Conservation (phyloP, 37 sponge, comb jelly and placozoan genomes). For the Spongilla lacustris region DNA sequence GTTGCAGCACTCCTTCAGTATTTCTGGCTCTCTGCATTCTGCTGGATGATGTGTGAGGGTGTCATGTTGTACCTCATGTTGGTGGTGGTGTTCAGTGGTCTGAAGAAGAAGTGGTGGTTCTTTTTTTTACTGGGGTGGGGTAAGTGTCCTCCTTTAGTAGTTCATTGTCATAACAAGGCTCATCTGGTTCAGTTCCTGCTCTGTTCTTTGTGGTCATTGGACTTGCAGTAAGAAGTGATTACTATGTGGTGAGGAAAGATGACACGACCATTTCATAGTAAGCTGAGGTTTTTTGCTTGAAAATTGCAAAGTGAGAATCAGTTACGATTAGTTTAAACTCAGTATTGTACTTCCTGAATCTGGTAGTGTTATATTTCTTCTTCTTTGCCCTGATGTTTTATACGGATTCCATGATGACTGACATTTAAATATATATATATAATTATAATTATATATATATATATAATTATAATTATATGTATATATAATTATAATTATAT, state of each 20-base stretch:
- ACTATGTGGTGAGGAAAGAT: constrained; percentile 29
- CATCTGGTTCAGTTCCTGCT: constrained; percentile 14
- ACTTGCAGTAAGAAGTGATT: constrained; percentile 12
- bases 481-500: no score
- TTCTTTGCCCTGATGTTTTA: no score
- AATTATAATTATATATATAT: no score
- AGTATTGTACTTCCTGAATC: no score
- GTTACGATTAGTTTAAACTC: no score
- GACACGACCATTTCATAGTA: neutral
- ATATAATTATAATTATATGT: no score
- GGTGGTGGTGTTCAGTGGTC: constrained; percentile 48
- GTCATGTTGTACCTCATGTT: constrained; percentile 69
- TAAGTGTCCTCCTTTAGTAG: neutral
- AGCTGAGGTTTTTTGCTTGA: neutral
- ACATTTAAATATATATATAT: no score
- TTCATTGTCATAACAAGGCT: no score
- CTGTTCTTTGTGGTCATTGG: constrained; percentile 40
- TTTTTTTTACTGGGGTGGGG: constrained; percentile 55
- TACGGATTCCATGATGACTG: no score
- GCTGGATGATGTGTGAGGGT: constrained; percentile 74
- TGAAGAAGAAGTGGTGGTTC: constrained; percentile 55
- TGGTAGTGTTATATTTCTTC: no score
- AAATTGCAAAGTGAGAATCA: no score
- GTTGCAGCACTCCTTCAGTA: constrained; percentile 55
- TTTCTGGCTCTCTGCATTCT: constrained; percentile 60